A percentile compares a stretch with the other conserved stretches of the same genome.
Evolutionary conservation across 2,113 vertebrate species (phyloP).

Genomic region (Dasyurus viverrinus): DNA sequence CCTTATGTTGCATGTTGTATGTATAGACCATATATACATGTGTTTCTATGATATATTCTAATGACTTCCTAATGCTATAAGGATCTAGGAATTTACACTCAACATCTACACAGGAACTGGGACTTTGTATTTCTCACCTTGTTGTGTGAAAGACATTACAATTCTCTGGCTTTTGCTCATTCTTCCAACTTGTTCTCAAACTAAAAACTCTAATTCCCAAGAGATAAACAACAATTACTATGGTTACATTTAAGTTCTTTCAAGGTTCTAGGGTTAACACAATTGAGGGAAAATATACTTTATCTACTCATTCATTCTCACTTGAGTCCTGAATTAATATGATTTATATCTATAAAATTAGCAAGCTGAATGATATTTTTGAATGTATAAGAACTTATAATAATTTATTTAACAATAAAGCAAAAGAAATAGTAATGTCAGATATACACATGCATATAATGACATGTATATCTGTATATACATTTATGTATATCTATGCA

Average conservation of each 20-base stretch:
- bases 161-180: background rate
- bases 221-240: background rate
- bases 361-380: background rate
- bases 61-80: background rate
- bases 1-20: background rate
- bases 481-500: background rate
- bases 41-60: background rate
- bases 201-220: background rate
- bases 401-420: background rate
- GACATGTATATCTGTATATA: background rate
- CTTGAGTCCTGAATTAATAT: background rate
- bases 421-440: background rate
- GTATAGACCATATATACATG: background rate
- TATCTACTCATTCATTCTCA: background rate
- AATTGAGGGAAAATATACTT: background rate
- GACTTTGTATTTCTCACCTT: background rate
- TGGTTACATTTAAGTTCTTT: background rate
- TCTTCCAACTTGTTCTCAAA: background rate
- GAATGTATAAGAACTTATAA: background rate
- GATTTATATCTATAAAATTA: background rate
- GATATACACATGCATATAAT: background rate
- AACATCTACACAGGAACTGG: background rate
- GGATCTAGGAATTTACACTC: background rate
- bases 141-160: background rate
- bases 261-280: background rate